Conservation (phyloP, 2,888 invertebrate species). For the Tribolium freemani region DNA sequence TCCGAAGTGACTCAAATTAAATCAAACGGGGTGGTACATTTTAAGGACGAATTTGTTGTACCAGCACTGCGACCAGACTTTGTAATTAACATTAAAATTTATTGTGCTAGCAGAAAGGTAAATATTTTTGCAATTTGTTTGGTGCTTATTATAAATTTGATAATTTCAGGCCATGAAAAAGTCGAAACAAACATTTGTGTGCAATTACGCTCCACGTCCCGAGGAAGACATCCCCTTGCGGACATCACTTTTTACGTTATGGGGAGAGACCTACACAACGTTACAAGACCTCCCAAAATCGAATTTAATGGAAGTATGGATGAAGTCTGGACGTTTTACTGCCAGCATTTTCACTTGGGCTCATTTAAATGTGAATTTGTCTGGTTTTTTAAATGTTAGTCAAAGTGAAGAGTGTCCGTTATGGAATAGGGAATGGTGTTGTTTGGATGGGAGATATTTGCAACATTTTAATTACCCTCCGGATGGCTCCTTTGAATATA, state of each 20-base stretch:
- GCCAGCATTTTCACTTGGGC: neutral
- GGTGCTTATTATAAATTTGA: neutral
- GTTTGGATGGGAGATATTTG: neutral
- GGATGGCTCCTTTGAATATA: neutral
- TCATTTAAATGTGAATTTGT: neutral
- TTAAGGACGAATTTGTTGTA: neutral
- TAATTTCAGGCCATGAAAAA: neutral
- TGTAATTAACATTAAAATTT: neutral
- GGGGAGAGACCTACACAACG: neutral
- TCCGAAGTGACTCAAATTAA: neutral
- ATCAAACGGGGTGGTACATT: slow-evolving; percentile 3
- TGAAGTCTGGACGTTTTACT: neutral
- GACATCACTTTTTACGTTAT: neutral
- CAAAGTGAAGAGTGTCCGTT: neutral
- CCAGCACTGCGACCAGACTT: neutral
- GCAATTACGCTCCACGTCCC: neutral
- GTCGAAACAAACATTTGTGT: neutral
- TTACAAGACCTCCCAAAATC: neutral
- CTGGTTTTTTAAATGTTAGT: neutral
- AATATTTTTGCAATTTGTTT: neutral
- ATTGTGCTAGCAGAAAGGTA: neutral
- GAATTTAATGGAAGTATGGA: neutral
- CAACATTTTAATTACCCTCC: slow-evolving; percentile 5
- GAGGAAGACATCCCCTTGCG: neutral
- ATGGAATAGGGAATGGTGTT: slow-evolving; percentile 5